Percentiles rank a stretch among this genome's conserved stretches.
These are phyloP conservation scores for Myotis vivesi DNA, from an alignment of 2,797 vertebrate genomes.

Conservation along the genomic window DNA sequence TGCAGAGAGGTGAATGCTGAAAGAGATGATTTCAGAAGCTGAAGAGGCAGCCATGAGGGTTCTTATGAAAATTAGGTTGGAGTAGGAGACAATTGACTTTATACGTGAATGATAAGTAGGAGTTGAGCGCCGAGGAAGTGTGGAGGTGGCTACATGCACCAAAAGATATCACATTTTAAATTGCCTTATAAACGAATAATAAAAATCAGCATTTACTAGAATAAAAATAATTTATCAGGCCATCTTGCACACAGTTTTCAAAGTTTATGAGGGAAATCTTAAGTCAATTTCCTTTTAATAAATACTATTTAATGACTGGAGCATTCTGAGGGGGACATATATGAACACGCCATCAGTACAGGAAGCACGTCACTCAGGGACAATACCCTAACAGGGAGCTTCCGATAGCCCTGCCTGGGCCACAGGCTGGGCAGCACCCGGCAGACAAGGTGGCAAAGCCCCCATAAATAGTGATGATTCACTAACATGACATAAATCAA, in stretches of 20 bases:
- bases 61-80: neutral
- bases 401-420: neutral
- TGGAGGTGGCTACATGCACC: neutral
- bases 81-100: neutral
- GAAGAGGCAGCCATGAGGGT: neutral
- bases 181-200: neutral
- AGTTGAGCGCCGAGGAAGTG: neutral
- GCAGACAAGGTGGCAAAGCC: slow-evolving; percentile 31
- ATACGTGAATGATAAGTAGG: neutral
- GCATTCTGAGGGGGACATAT: neutral
- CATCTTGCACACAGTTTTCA: slow-evolving; percentile 15
- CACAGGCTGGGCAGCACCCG: neutral
- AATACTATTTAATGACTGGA: slow-evolving; percentile 22
- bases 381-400: neutral
- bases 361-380: neutral
- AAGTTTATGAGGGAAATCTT: slow-evolving; percentile 54
- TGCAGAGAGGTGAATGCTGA: neutral
- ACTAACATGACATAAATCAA: slow-evolving; percentile 67
- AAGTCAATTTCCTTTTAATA: slow-evolving; percentile 57
- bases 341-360: neutral
- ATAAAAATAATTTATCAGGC: slow-evolving; percentile 29
- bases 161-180: neutral
- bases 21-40: neutral
- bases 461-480: slow-evolving; percentile 60
- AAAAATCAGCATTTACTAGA: slow-evolving; percentile 19